Evolutionary conservation across 2,888 invertebrate species (phyloP).

Genomic region (Zygogramma bicolorata): DNA sequence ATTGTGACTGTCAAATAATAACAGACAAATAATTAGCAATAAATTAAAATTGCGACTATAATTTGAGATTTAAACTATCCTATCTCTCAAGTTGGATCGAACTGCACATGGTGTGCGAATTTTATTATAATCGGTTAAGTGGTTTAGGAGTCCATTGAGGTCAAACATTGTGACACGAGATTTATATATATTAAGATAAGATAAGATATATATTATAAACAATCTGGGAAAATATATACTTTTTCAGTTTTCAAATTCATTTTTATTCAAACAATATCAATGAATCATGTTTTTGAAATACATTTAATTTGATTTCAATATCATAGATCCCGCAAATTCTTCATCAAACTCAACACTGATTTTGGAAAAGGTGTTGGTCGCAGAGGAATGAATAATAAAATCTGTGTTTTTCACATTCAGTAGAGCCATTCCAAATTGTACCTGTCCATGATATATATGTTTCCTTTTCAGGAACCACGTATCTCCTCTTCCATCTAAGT

Average conservation of each 20-base stretch:
- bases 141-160: no score
- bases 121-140: no score
- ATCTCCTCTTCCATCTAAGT: neutral
- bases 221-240: neutral
- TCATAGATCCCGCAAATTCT: neutral
- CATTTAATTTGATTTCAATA: neutral
- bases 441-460: constrained; percentile 32
- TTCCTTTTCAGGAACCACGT: constrained; percentile 22
- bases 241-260: neutral
- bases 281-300: constrained; percentile 1
- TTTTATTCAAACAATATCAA: neutral
- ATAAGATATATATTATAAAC: no score
- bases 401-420: constrained; percentile 13
- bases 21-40: no score
- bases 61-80: no score
- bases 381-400: constrained; percentile 7
- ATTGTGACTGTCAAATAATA: no score
- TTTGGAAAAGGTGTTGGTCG: neutral
- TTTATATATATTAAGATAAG: no score
- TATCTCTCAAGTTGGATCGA: no score
- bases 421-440: constrained; percentile 34
- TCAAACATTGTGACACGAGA: no score
- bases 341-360: constrained; percentile 7
- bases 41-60: no score
- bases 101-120: no score